A percentile compares a stretch with the other conserved stretches of the same genome.
Conservation (phyloP, 2,797 vertebrate genomes). For the Syncerus caffer region DNA sequence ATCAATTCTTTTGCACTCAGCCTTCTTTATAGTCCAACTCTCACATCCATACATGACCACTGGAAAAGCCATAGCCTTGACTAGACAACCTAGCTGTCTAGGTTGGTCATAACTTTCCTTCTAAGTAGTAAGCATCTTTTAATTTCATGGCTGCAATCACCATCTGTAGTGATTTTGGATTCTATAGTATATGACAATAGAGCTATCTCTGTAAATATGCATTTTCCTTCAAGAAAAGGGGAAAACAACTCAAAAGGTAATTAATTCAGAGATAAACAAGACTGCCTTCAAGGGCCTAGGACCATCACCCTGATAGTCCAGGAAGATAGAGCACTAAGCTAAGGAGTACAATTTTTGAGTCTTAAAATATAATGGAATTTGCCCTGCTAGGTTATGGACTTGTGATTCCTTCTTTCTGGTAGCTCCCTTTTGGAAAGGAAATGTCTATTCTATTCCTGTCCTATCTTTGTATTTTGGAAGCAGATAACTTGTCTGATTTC, state of each 20-base stretch:
- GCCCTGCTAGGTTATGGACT: background rate
- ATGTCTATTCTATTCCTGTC: background rate
- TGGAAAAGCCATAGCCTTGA: no score
- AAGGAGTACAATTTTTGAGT: background rate
- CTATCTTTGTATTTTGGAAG: background rate
- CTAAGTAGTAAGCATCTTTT: no score
- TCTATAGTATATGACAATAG: background rate
- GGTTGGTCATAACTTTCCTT: no score
- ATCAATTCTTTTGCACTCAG: no score
- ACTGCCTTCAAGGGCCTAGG: background rate
- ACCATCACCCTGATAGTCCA: background rate
- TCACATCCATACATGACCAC: no score
- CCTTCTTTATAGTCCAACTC: no score
- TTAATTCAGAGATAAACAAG: background rate
- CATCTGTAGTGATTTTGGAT: background rate
- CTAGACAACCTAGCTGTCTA: no score
- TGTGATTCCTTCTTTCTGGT: background rate
- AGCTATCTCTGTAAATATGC: background rate
- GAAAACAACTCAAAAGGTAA: background rate
- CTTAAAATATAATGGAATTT: background rate
- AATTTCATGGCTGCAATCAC: background rate
- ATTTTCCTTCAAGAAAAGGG: background rate
- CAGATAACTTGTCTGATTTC: background rate
- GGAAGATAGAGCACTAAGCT: background rate
- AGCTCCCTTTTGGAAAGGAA: background rate